Evolutionary conservation across 2,888 invertebrate genomes (phyloP).

Genomic region (Andricus quercusramuli): DNA sequence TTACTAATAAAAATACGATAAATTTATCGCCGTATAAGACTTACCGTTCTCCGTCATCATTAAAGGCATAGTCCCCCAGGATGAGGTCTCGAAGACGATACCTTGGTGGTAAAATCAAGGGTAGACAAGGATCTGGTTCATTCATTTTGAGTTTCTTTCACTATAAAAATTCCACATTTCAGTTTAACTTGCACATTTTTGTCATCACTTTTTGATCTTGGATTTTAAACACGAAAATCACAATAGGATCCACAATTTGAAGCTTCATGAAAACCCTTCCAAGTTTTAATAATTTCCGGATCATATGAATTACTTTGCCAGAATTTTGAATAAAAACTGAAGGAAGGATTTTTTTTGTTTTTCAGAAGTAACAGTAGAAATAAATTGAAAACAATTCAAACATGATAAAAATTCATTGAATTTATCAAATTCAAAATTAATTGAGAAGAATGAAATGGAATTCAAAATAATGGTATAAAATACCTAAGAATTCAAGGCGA

Average conservation of each 20-base stretch:
- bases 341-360: background rate
- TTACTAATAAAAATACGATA: background rate
- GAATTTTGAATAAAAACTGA: background rate
- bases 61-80: constrained; percentile 88
- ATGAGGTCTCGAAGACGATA: constrained; percentile 89
- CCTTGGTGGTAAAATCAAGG: constrained; percentile 83
- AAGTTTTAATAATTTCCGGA: background rate
- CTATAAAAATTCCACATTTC: background rate
- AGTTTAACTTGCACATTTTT: constrained; percentile 1
- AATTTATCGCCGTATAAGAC: constrained; percentile 58
- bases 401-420: no score
- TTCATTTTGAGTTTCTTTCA: constrained; percentile 64
- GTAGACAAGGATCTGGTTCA: constrained; percentile 76
- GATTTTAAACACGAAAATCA: background rate
- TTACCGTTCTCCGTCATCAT: constrained; percentile 90
- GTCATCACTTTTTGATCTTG: background rate
- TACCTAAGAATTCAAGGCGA: no score
- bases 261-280: background rate
- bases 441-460: no score
- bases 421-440: no score
- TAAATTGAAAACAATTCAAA: no score
- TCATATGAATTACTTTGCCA: background rate
- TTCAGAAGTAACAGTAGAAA: no score
- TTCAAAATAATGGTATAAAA: no score
- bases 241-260: background rate